Percentiles rank a stretch among this genome's conserved stretches.
phyloP scores from a whole-genome alignment of 2,888 invertebrate species.

The Magallana nippona region DNA sequence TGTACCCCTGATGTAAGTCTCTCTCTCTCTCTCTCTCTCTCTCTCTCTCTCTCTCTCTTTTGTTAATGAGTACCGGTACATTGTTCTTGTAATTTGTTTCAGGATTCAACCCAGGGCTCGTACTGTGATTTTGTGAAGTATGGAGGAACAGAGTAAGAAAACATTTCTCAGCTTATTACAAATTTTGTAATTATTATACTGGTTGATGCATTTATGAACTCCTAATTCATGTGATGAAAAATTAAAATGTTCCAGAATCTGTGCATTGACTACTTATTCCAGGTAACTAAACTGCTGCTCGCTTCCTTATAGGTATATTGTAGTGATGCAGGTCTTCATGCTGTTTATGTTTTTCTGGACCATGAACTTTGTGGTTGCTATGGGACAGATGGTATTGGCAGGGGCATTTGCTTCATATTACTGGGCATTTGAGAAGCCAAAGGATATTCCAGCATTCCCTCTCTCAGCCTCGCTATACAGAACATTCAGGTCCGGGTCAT shows the following conservation, averaged over 20 bases:
- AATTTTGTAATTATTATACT: too few relatives aligned
- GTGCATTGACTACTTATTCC: too few relatives aligned
- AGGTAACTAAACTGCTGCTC: too few relatives aligned
- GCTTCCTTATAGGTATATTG: constrained; percentile 68
- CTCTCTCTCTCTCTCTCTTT: neutral
- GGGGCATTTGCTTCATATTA: constrained; percentile 88
- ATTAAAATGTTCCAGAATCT: too few relatives aligned
- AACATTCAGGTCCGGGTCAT: constrained; percentile 74
- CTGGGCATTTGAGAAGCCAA: constrained; percentile 89
- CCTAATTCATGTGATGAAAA: too few relatives aligned
- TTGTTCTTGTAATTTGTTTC: constrained; percentile 41
- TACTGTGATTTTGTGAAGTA: constrained; percentile 78
- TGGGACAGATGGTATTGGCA: constrained; percentile 93
- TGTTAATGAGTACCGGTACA: too few relatives aligned
- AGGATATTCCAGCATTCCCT: constrained; percentile 92
- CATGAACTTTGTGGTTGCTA: constrained; percentile 92
- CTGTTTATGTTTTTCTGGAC: constrained; percentile 87
- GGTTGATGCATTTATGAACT: too few relatives aligned
- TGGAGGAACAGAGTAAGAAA: constrained; percentile 75
- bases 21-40: neutral
- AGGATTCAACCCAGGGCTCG: constrained; percentile 66
- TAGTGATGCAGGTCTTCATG: constrained; percentile 76
- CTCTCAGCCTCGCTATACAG: constrained; percentile 87
- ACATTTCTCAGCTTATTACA: neutral
- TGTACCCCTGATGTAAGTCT: constrained; percentile 68